Evolutionary conservation across 2,797 vertebrate species (phyloP).

Genomic region (Oryzias dopingdopingensis): DNA sequence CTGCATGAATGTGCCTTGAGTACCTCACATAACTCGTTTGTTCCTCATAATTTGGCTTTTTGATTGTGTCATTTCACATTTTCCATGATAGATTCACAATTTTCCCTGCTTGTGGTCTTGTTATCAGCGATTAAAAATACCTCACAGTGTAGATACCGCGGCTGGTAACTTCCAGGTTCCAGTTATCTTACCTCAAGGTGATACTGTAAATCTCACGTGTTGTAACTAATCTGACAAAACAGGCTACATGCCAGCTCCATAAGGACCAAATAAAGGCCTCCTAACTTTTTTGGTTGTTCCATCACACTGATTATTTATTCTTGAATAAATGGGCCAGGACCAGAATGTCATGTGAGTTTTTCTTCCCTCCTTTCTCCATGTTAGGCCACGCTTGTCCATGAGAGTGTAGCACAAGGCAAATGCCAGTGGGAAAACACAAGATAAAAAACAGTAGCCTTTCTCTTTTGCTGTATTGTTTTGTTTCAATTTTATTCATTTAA

Average conservation of each 20-base stretch:
- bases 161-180: no score
- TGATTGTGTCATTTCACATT: no score
- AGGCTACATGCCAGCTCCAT: conserved; percentile 17
- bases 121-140: no score
- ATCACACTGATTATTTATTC: conserved; percentile 64
- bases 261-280: conserved; percentile 44
- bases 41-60: no score
- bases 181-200: no score
- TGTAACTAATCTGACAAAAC: conserved; percentile 39
- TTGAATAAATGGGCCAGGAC: conserved; percentile 60
- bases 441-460: conserved; percentile 36
- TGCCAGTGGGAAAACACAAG: conserved; percentile 34
- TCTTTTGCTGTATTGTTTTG: conserved; percentile 71
- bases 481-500: conserved; percentile 82
- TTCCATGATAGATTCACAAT: no score
- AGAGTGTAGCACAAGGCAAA: not conserved
- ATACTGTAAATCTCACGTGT: conserved; percentile 6
- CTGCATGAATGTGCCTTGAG: no score
- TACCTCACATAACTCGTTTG: no score
- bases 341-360: conserved; percentile 51
- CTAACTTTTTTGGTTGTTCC: conserved; percentile 46
- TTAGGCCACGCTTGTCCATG: conserved; percentile 17
- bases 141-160: no score
- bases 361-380: conserved; percentile 26
- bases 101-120: no score